Percentiles rank a stretch among this genome's conserved stretches.
Conservation (phyloP, 2,113 vertebrate genomes). For the Callocephalon fimbriatum region DNA sequence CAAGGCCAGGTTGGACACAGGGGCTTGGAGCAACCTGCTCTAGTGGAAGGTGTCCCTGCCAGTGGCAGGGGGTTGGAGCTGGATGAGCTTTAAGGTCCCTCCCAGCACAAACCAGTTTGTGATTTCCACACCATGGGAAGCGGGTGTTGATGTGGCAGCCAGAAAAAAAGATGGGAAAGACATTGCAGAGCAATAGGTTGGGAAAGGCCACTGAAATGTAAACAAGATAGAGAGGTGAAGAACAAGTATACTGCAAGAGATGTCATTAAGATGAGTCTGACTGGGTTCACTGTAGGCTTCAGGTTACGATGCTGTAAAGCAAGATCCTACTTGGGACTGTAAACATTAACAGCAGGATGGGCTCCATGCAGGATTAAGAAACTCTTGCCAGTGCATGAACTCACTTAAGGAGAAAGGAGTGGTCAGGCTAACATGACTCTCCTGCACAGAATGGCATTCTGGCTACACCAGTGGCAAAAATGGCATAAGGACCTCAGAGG, state of each 20-base stretch:
- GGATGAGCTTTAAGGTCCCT: not conserved
- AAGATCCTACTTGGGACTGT: not conserved
- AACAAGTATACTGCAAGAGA: not conserved
- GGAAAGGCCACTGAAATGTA: not conserved
- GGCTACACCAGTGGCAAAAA: not conserved
- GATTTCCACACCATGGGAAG: not conserved
- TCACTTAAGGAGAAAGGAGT: not conserved
- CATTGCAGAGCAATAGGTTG: not conserved
- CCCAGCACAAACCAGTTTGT: not conserved
- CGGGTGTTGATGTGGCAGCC: not conserved
- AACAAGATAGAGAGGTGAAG: not conserved
- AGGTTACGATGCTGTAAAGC: fast-evolving
- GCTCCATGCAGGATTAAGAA: not conserved
- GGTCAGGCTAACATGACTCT: fast-evolving
- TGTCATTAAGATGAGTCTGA: not conserved
- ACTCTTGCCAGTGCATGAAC: not conserved
- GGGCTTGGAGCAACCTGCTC: not conserved
- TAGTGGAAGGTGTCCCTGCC: not conserved
- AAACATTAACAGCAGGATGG: fast-evolving
- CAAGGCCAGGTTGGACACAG: not conserved
- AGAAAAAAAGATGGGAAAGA: not conserved
- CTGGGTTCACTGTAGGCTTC: not conserved
- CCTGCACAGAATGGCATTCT: fast-evolving
- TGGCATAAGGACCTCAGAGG: not conserved
- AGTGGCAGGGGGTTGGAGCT: not conserved